Percentiles rank a stretch among this genome's conserved stretches.
Evolutionary conservation across 1,140 invertebrate species (phyloP).

Genomic region (Drosophila mojavensis): DNA sequence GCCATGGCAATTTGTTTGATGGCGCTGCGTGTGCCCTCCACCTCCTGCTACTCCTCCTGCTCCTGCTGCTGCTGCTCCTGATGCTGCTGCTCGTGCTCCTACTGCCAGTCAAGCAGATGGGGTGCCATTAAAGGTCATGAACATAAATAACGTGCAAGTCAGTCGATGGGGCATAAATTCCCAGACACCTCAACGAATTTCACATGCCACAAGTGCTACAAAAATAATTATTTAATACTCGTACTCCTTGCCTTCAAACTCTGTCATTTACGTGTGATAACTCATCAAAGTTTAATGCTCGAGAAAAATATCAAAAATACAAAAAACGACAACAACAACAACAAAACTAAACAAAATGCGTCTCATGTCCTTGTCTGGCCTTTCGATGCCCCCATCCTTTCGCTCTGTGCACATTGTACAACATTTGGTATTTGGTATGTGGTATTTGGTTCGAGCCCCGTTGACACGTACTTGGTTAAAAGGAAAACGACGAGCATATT

Average conservation of each 20-base stretch:
- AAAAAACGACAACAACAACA: slow-evolving; percentile 35
- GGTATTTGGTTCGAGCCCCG: slow-evolving; percentile 35
- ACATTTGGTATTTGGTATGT: slow-evolving; percentile 26
- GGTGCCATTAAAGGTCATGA: slow-evolving; percentile 74
- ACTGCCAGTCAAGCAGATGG: slow-evolving; percentile 22
- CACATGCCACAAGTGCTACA: slow-evolving; percentile 50
- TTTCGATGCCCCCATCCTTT: slow-evolving; percentile 23
- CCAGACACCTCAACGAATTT: slow-evolving; percentile 50
- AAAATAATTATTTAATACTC: slow-evolving; percentile 72
- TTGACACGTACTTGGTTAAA: slow-evolving; percentile 81
- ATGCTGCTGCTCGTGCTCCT: neutral
- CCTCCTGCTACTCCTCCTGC: neutral
- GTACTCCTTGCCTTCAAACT: neutral
- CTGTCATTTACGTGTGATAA: slow-evolving; percentile 54
- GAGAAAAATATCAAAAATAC: slow-evolving; percentile 57
- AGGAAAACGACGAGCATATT: slow-evolving; percentile 82
- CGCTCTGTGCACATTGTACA: slow-evolving; percentile 26
- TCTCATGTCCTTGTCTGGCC: slow-evolving; percentile 26
- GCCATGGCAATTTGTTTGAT: slow-evolving; percentile 74
- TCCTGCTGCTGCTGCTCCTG: neutral
- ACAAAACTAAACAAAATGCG: slow-evolving; percentile 30
- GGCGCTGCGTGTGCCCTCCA: slow-evolving; percentile 52
- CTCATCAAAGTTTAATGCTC: slow-evolving; percentile 73
- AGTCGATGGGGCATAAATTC: slow-evolving; percentile 34
- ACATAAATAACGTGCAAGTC: slow-evolving; percentile 69